Evolutionary conservation across 2,888 invertebrate species (phyloP).

Genomic region (Aporophyla nigra): DNA sequence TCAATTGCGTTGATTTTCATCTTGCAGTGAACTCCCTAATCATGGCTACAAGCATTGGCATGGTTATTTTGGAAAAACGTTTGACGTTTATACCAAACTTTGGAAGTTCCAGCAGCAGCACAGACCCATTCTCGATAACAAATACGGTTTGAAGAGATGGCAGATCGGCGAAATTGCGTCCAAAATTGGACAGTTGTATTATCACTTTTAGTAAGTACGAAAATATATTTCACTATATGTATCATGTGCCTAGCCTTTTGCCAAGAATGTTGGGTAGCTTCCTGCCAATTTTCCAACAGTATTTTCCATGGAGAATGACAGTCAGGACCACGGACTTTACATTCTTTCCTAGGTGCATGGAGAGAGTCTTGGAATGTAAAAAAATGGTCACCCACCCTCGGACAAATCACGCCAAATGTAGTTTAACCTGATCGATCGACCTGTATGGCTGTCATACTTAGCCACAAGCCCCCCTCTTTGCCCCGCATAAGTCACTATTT

Average conservation of each 20-base stretch:
- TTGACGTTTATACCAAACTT: constrained; percentile 98
- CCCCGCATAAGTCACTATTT: background rate
- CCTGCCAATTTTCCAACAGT: too few relatives aligned
- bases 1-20: background rate
- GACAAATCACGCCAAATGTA: too few relatives aligned
- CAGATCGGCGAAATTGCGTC: constrained; percentile 99
- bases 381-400: too few relatives aligned
- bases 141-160: constrained; percentile 99
- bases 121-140: constrained; percentile 96
- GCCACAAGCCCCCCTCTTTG: too few relatives aligned
- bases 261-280: too few relatives aligned
- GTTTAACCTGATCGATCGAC: too few relatives aligned
- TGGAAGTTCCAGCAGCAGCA: constrained; percentile 99
- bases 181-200: constrained; percentile 99
- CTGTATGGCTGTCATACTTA: too few relatives aligned
- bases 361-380: too few relatives aligned
- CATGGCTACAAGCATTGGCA: constrained; percentile 99
- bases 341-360: too few relatives aligned
- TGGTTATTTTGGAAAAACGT: constrained; percentile 98
- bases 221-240: background rate
- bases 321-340: too few relatives aligned
- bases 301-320: too few relatives aligned
- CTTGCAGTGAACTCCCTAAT: constrained; percentile 97
- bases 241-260: too few relatives aligned
- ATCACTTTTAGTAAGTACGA: constrained; percentile 96